Conservation (phyloP, 2,113 vertebrate species). For the Nesoenas mayeri region DNA sequence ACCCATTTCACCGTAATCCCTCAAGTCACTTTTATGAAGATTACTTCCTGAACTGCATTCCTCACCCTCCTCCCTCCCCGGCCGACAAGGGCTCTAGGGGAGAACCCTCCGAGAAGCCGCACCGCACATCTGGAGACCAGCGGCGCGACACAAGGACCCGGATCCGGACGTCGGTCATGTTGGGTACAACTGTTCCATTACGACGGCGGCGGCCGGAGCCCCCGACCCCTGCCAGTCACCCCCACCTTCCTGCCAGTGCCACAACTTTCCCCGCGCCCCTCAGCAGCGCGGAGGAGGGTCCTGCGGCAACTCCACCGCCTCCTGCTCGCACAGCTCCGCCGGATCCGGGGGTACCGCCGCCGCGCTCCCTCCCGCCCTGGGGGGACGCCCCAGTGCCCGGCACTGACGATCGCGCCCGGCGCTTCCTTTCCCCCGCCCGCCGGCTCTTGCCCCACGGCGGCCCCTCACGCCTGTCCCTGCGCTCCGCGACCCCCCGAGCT, state of each 20-base stretch:
- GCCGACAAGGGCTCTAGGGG: neutral
- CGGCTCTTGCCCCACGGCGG: neutral
- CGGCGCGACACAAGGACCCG: neutral
- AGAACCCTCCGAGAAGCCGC: neutral
- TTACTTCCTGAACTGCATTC: conserved; percentile 40
- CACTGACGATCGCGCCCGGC: neutral
- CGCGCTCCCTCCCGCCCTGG: neutral
- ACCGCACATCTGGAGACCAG: neutral
- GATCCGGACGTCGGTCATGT: neutral
- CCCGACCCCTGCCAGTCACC: neutral
- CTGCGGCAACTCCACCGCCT: neutral
- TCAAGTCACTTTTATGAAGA: conserved; percentile 54
- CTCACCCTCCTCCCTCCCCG: neutral
- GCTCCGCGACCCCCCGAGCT: neutral
- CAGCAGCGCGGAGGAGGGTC: neutral
- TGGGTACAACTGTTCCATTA: neutral
- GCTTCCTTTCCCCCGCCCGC: neutral
- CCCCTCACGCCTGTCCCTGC: neutral
- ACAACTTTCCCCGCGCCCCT: neutral
- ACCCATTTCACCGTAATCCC: conserved; percentile 38
- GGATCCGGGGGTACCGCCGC: neutral
- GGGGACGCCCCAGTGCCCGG: neutral
- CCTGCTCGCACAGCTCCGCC: neutral
- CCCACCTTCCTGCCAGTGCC: neutral
- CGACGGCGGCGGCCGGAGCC: neutral